Percentiles rank a stretch among this genome's conserved stretches.
These are phyloP conservation scores for Bradysia coprophila DNA, from an alignment of 1,140 invertebrate genomes.

Conservation along the genomic window DNA sequence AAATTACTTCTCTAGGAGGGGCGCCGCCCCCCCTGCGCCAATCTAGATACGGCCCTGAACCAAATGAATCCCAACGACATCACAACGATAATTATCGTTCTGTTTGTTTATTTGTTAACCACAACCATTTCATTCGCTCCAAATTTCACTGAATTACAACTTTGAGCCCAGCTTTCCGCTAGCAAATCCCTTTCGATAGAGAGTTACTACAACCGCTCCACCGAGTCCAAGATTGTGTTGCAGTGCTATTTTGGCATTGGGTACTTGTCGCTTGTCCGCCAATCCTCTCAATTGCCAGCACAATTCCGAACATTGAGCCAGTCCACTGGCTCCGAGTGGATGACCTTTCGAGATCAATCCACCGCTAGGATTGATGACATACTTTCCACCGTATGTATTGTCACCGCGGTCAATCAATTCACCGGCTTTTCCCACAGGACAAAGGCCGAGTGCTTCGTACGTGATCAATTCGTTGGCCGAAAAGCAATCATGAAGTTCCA, in stretches of 20 bases:
- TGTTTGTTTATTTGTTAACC: too few relatives aligned
- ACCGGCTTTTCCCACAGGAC: slow-evolving; percentile 76
- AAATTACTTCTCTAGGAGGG: too few relatives aligned
- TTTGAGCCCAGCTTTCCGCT: too few relatives aligned
- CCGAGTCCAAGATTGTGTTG: slow-evolving; percentile 96
- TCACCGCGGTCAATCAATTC: slow-evolving; percentile 82
- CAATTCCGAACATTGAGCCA: slow-evolving; percentile 91
- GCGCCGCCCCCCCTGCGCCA: too few relatives aligned
- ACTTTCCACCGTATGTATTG: slow-evolving; percentile 96
- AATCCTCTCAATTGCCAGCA: slow-evolving; percentile 83
- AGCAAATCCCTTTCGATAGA: slow-evolving; percentile 80
- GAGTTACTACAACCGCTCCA: slow-evolving; percentile 79
- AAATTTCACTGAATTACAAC: too few relatives aligned
- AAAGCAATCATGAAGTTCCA: slow-evolving; percentile 99
- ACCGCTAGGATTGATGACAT: slow-evolving; percentile 93
- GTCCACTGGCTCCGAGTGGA: slow-evolving; percentile 90
- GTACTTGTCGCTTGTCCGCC: slow-evolving; percentile 82
- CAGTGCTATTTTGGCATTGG: slow-evolving; percentile 61
- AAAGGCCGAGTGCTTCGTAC: slow-evolving; percentile 94
- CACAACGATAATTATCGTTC: too few relatives aligned
- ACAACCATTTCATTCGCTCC: too few relatives aligned
- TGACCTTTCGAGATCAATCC: slow-evolving; percentile 98
- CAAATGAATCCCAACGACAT: too few relatives aligned
- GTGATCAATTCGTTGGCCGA: slow-evolving; percentile 95
- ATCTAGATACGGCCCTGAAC: too few relatives aligned